Evolutionary conservation across 1,140 invertebrate genomes (phyloP).

Genomic region (Cepaea nemoralis): DNA sequence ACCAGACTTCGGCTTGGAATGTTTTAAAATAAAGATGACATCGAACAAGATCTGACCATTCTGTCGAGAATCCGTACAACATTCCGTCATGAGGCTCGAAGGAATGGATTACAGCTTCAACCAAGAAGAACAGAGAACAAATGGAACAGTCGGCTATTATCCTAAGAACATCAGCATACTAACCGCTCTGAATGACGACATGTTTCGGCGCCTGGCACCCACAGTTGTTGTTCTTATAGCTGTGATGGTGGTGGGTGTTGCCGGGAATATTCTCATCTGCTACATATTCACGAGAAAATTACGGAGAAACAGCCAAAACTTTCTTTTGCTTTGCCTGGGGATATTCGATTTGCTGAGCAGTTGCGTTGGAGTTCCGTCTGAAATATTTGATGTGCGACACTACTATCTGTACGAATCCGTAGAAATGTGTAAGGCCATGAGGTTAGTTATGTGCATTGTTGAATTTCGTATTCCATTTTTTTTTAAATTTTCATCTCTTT

Average conservation of each 20-base stretch:
- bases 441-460: neutral
- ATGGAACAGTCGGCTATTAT: neutral
- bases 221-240: slow-evolving; percentile 49
- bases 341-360: slow-evolving; percentile 59
- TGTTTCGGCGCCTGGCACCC: slow-evolving; percentile 40
- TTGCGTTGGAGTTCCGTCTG: slow-evolving; percentile 47
- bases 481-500: too few relatives aligned
- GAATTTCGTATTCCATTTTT: too few relatives aligned
- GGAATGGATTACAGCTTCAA: neutral
- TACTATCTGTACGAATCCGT: slow-evolving; percentile 44
- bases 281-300: slow-evolving; percentile 50
- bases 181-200: slow-evolving; percentile 44
- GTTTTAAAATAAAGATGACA: too few relatives aligned
- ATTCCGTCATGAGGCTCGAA: neutral
- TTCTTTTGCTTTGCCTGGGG: slow-evolving; percentile 52
- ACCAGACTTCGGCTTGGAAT: too few relatives aligned
- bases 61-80: too few relatives aligned
- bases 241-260: slow-evolving; percentile 50
- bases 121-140: neutral
- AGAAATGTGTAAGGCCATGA: slow-evolving; percentile 44
- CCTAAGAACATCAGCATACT: slow-evolving; percentile 22
- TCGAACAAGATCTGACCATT: too few relatives aligned
- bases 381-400: slow-evolving; percentile 49
- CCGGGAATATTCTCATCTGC: slow-evolving; percentile 54
- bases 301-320: slow-evolving; percentile 47